A percentile compares a stretch with the other conserved stretches of the same genome.
phyloP scores from a whole-genome alignment of 92 coral and sea anemone species.

The Meandrina meandrites region DNA sequence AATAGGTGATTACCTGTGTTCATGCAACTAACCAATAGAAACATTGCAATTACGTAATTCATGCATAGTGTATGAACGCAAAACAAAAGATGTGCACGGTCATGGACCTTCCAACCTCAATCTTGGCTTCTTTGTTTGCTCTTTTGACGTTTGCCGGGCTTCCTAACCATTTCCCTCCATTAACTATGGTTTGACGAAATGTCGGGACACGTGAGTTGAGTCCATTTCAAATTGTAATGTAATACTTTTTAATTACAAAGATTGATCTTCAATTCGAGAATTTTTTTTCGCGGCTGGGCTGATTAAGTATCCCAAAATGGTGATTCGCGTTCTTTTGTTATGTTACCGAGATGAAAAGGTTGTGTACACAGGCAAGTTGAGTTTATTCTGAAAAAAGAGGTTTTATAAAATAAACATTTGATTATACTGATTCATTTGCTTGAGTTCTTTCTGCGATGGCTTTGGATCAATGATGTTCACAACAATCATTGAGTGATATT shows the following conservation, averaged over 20 bases:
- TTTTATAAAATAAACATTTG: constrained; percentile 13
- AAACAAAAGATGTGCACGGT: too few species aligned
- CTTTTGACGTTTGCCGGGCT: too few species aligned
- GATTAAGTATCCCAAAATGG: neutral
- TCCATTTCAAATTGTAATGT: neutral
- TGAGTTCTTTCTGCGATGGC: neutral
- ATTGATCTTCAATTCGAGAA: neutral
- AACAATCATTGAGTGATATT: neutral
- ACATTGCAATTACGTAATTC: too few species aligned
- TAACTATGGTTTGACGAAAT: neutral
- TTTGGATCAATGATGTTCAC: neutral
- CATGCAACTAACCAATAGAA: too few species aligned
- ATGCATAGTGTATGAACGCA: too few species aligned
- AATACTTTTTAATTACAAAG: neutral
- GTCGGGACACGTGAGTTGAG: neutral
- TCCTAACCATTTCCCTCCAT: too few species aligned
- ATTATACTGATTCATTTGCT: neutral
- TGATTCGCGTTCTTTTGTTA: neutral
- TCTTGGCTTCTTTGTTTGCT: too few species aligned
- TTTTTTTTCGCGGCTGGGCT: neutral
- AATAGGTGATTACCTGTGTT: too few species aligned
- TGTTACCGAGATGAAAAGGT: neutral
- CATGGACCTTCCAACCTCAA: too few species aligned
- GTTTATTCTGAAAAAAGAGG: neutral
- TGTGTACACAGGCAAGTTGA: neutral